Evolutionary conservation across 2,797 vertebrate species (phyloP).

Genomic region (Sylvia borin): DNA sequence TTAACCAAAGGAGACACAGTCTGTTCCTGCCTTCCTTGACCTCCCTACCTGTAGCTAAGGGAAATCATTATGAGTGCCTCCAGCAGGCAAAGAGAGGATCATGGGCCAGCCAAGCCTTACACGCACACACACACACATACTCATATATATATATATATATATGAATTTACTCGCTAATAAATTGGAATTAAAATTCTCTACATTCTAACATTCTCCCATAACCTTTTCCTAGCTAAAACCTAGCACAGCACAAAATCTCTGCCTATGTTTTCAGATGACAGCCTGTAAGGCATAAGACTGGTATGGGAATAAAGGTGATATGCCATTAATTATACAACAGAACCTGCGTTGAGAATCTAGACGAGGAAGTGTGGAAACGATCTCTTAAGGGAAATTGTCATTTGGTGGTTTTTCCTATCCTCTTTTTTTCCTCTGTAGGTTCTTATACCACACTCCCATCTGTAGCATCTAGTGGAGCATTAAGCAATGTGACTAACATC

Average conservation of each 20-base stretch:
- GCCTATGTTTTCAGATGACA: constrained; percentile 27
- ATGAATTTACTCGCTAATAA: not conserved
- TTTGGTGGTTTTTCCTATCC: not conserved
- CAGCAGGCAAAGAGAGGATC: not conserved
- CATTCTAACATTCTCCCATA: not conserved
- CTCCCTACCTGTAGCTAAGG: not conserved
- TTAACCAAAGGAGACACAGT: not conserved
- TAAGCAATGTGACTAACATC: constrained; percentile 61
- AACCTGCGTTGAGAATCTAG: not conserved
- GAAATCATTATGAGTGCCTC: not conserved
- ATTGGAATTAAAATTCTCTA: constrained; percentile 1
- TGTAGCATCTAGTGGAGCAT: constrained; percentile 46
- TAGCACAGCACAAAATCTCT: not conserved
- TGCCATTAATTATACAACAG: constrained; percentile 61
- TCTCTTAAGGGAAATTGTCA: constrained; percentile 36
- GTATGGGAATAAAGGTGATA: constrained; percentile 45
- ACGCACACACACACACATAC: not conserved
- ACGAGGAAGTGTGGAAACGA: not conserved
- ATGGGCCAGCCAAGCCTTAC: not conserved
- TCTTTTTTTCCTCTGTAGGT: constrained; percentile 1
- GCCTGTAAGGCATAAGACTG: constrained; percentile 7
- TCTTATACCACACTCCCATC: not conserved
- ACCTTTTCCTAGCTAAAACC: constrained; percentile 1
- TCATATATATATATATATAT: not conserved
- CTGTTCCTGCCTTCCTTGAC: not conserved